Conservation (phyloP, 2,888 invertebrate species). For the Syrista parreyssii region DNA sequence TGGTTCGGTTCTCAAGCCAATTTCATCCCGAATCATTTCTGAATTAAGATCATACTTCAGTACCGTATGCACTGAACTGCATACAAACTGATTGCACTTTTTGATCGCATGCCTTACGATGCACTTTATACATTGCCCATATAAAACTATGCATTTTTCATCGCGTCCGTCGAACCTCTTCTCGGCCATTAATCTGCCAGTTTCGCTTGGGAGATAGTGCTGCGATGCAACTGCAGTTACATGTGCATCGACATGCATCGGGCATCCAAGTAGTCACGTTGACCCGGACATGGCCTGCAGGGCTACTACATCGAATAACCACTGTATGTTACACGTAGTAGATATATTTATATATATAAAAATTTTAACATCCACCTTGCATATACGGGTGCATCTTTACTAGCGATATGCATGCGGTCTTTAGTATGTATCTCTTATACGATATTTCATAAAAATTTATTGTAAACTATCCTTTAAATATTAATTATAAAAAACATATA, state of each 20-base stretch:
- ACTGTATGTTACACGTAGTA: background rate
- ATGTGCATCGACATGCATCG: conserved; percentile 42
- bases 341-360: background rate
- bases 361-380: background rate
- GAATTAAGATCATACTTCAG: background rate
- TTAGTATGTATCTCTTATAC: background rate
- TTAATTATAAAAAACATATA: background rate
- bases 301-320: background rate
- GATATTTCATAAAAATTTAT: background rate
- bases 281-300: conserved; percentile 44
- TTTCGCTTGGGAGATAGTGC: conserved; percentile 17
- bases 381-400: background rate
- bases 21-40: background rate
- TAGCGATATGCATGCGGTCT: background rate
- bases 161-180: background rate
- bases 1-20: background rate
- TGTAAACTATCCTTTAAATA: background rate
- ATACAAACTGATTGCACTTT: background rate
- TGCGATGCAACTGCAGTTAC: conserved; percentile 32
- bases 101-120: background rate
- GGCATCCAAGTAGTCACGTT: conserved; percentile 24
- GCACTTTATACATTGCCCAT: background rate
- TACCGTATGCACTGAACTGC: background rate
- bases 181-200: conserved; percentile 4
- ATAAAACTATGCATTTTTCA: background rate